phyloP scores from a whole-genome alignment of 1,140 invertebrate species.

The Matsumurasca onukii region DNA sequence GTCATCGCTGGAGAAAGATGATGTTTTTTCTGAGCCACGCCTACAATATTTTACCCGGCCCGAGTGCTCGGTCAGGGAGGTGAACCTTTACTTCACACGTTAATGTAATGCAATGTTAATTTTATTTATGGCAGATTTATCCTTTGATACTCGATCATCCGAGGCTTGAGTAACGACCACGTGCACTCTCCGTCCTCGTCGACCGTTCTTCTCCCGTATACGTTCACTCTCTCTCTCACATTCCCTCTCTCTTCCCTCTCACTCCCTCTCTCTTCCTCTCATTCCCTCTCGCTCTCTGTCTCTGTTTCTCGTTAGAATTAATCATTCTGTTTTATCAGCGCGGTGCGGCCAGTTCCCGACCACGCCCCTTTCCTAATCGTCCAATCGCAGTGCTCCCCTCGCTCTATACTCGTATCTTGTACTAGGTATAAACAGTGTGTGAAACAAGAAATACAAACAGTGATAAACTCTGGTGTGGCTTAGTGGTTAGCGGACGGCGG shows the following conservation, averaged over 20 bases:
- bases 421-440: neutral
- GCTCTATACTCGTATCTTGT: neutral
- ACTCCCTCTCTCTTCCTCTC: no score
- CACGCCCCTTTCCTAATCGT: neutral
- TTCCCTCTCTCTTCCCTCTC: no score
- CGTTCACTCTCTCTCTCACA: no score
- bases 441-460: neutral
- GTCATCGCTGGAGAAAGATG: no score
- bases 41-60: neutral
- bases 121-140: constrained; percentile 9
- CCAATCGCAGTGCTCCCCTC: neutral
- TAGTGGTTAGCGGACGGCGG: no score
- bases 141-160: constrained; percentile 9
- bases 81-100: neutral
- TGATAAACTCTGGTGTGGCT: no score
- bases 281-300: no score
- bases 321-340: constrained; percentile 22
- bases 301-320: constrained; percentile 23
- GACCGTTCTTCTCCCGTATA: no score
- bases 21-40: no score
- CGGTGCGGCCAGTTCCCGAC: neutral
- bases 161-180: no score
- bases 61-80: neutral
- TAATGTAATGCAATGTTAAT: constrained; percentile 10
- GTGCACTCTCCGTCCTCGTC: no score